Evolutionary conservation across 1,140 invertebrate genomes (phyloP).

Genomic region (Nasonia longicornis): DNA sequence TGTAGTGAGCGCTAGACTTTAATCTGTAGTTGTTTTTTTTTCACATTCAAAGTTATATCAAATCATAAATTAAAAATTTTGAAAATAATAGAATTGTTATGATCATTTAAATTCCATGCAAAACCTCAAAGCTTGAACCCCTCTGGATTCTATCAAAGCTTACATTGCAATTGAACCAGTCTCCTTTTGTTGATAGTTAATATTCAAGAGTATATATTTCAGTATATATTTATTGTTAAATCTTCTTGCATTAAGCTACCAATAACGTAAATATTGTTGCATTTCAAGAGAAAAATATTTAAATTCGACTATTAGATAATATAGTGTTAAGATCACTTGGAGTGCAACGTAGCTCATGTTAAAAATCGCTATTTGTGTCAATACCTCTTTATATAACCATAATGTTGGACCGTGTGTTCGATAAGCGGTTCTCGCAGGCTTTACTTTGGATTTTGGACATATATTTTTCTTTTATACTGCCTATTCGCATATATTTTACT

Average conservation of each 20-base stretch:
- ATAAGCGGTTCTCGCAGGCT: conserved; percentile 22
- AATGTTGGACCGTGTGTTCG: conserved; percentile 36
- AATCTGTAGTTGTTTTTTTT: conserved; percentile 34
- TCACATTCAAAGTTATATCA: not conserved
- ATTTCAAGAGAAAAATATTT: conserved; percentile 6
- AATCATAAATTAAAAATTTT: not conserved
- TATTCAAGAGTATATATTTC: not conserved
- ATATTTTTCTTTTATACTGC: conserved; percentile 27
- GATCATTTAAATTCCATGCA: conserved; percentile 18
- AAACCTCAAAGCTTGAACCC: not conserved
- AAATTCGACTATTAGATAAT: not conserved
- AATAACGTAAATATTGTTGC: conserved; percentile 14
- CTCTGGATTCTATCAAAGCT: conserved; percentile 27
- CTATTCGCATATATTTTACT: conserved; percentile 47
- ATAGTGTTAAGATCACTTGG: not conserved
- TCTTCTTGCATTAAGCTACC: conserved; percentile 27
- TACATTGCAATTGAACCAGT: conserved; percentile 24
- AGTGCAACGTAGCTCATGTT: conserved; percentile 20
- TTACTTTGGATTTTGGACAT: conserved; percentile 6
- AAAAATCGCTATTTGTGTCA: conserved; percentile 40
- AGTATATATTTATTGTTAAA: conserved; percentile 11
- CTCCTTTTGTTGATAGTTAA: conserved; percentile 27
- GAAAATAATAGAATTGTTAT: not conserved
- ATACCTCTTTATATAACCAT: conserved; percentile 29
- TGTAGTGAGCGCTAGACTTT: conserved; percentile 21